Evolutionary conservation across 2,888 invertebrate species (phyloP).

Genomic region (Tinea pellionella): DNA sequence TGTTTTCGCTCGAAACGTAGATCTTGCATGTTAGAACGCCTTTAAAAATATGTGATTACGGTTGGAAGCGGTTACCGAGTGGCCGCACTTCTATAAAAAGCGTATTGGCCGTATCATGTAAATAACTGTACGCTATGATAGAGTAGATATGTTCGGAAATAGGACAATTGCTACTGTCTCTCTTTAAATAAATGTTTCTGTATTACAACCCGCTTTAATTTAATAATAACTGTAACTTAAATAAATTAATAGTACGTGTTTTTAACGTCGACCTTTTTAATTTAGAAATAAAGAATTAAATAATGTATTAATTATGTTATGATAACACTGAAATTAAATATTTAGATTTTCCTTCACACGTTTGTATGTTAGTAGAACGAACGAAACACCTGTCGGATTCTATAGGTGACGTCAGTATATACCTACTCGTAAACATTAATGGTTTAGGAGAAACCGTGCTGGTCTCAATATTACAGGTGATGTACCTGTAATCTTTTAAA

Average conservation of each 20-base stretch:
- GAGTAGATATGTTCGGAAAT: background rate
- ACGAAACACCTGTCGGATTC: conserved; percentile 26
- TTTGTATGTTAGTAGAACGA: conserved; percentile 33
- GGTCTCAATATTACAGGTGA: background rate
- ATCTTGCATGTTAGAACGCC: conserved; percentile 15
- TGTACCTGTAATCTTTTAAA: too few relatives aligned
- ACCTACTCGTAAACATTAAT: background rate
- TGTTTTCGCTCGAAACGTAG: conserved; percentile 11
- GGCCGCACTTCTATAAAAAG: conserved; percentile 13
- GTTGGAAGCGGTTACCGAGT: conserved; percentile 4
- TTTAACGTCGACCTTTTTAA: too few relatives aligned
- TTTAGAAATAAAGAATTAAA: background rate
- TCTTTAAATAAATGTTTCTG: background rate
- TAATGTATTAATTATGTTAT: background rate
- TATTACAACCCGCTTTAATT: background rate
- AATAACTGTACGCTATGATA: conserved; percentile 8
- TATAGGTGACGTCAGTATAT: conserved; percentile 22
- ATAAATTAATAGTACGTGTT: too few relatives aligned
- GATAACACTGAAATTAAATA: background rate
- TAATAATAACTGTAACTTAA: too few relatives aligned
- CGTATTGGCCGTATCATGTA: background rate
- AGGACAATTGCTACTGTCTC: background rate
- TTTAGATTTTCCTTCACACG: background rate
- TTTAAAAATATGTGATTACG: conserved; percentile 17
- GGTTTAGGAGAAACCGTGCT: background rate